Base-by-base conservation (phyloP, 2,888 invertebrate genomes). In the Aspidapion aeneum region DNA sequence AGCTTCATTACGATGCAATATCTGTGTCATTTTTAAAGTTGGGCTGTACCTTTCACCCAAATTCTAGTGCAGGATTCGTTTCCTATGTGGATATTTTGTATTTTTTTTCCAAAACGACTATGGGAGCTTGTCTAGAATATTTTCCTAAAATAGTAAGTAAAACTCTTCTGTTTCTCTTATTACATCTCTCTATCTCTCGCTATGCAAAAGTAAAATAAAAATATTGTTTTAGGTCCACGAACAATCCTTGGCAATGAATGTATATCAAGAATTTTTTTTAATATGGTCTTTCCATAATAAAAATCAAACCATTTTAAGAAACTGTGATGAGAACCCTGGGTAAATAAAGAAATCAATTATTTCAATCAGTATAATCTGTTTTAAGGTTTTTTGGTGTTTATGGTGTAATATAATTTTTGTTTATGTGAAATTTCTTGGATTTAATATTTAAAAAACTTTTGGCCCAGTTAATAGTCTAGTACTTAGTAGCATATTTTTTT, bases 21-120 rank as follows among this genome's bases (percentile, higher is more conserved):
- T 84, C 90, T 9, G 89, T 90, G 71, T 90, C 90, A 58, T 91
- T 93, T 78, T 80, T 92, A 65, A 89, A 90, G 77, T 84, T 91
- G 18, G 88, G 88, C 54, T 85, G 85, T 68, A 78, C 83, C 51
- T 87, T 87, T 75, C 86, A 89, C 76, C 88, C 89, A 1, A 84
- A 87, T 71, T 84, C 85, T 63, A 85, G 86, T 67, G 85, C 88
- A 67, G 90, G 90, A 18, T 84, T 87, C 71, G 85, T 91, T 18
- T 86, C 90, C 18, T 90, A 90, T 76, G 83, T 85, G 56, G 91
- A 92, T 75, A 81, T 93, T 61, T 83, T 93, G 80, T 83, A 87
- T 74, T 92, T 91, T 77, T 83, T 93, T 69, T 85, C 92, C 50
- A 84, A 85, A 63, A 90, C 91, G 18, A 92, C 92, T 2, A 85